Evolutionary conservation across 1,140 invertebrate genomes (phyloP), one percentile per base, ranked within the genome.

Genomic region (Drosophila pectinifera): DNA sequence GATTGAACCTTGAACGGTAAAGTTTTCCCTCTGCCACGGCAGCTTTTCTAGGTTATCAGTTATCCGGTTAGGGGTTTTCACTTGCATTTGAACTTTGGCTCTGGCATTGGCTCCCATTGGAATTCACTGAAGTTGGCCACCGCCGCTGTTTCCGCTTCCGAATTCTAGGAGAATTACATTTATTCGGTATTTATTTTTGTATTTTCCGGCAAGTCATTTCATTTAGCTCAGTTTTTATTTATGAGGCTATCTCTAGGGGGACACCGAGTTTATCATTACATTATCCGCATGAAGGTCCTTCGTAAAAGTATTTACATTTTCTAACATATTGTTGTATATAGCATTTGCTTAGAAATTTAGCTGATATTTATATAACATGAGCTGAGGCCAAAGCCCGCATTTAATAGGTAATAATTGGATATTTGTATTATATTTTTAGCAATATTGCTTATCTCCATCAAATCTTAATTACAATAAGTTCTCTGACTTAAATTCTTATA

Each of bases 1-100:
- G 64, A 70, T 70, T 70, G 68, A 70, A 70, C 68, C 65, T 70
- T 70, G 34, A 70, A 41, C 34, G 34, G 11, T 5, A 56, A 70
- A 70, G 39, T 68, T 68, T 64, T 68, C 3, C 26, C 34, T 8
- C 14, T 31, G 20, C 22, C 26, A 24, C 8, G 59, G 26, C 28
- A 45, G 62, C 64, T 49, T 68, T 65, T 65, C 64, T 65, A 51
- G 64, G 64, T 65, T 68, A 68, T 65, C 61, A 67, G 45, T 65
- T 53, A 65, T 65, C 64, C 64, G 36, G 16, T 68, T 65, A 24
- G 36, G 61, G 61, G 24, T 16, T 36, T 53, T 65, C 22, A 41
- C 59, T 20, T 65, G 45, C 43, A 68, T 28, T 65, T 68, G 59
- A 49, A 68, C 64, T 65, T 65, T 65, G 57, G 56, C 42, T 67